These are phyloP conservation scores for Hippocampus comes DNA, from an alignment of 2,113 vertebrate species.

Conservation along the genomic window DNA sequence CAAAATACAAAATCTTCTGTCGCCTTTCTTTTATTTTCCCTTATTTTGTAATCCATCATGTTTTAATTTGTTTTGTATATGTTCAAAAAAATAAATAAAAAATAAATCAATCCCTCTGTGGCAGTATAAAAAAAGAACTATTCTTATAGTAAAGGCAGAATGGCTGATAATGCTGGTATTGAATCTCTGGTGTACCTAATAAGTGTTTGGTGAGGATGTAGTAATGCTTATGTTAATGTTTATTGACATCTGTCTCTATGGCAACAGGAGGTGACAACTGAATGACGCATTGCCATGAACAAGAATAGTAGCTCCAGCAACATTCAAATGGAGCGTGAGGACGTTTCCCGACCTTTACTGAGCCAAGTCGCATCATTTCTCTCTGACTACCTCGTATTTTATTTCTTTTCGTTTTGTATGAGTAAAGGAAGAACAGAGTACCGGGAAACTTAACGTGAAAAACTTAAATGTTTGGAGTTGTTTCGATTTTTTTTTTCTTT, in stretches of 20 bases:
- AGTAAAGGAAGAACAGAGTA: too few relatives aligned
- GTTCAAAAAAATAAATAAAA: too few relatives aligned
- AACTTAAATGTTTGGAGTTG: neutral
- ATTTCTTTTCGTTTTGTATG: too few relatives aligned
- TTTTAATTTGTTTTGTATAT: too few relatives aligned
- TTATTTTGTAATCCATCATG: too few relatives aligned
- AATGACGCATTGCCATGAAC: neutral
- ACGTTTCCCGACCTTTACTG: neutral
- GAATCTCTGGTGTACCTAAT: neutral
- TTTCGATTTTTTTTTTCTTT: neutral
- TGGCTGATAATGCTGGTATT: neutral
- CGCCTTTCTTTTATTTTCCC: too few relatives aligned
- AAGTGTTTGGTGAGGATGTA: neutral
- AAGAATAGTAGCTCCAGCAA: neutral
- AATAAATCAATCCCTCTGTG: too few relatives aligned
- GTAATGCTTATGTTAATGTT: neutral
- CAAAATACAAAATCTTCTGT: too few relatives aligned
- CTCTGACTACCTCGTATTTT: too few relatives aligned
- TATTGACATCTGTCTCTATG: slow-evolving; percentile 4
- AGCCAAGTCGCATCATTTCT: neutral
- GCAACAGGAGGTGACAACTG: neutral
- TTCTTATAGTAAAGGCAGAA: neutral
- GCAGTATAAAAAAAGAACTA: neutral
- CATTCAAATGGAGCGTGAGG: neutral
- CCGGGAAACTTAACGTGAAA: too few relatives aligned